Percentiles rank a stretch among this genome's conserved stretches.
These are phyloP conservation scores for Pollenia amentaria DNA, from an alignment of 2,888 invertebrate species.

Conservation along the genomic window DNA sequence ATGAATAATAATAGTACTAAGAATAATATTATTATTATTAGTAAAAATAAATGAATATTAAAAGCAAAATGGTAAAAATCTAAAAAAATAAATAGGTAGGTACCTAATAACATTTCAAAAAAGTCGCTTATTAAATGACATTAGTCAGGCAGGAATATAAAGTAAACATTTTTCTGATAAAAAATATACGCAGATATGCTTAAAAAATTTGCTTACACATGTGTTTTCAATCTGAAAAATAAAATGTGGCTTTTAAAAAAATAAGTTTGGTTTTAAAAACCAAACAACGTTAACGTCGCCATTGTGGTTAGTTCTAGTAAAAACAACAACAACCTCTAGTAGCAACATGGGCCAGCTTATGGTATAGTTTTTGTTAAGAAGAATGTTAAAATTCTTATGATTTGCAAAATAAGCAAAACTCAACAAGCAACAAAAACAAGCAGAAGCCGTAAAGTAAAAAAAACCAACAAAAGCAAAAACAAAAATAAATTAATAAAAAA, in stretches of 20 bases:
- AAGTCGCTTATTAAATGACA: constrained; percentile 1
- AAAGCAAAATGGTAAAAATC: constrained; percentile 35
- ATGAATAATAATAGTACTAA: no score
- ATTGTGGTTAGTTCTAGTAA: constrained; percentile 33
- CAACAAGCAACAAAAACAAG: constrained; percentile 40
- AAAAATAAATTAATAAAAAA: constrained; percentile 6
- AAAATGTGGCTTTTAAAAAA: constrained; percentile 50
- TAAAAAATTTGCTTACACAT: constrained; percentile 31
- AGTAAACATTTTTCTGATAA: constrained; percentile 9
- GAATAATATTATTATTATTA: constrained; percentile 22
- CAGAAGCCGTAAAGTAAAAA: constrained; percentile 64
- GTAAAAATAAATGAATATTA: constrained; percentile 41
- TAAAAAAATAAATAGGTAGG: constrained; percentile 12
- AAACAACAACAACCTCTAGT: constrained; percentile 46
- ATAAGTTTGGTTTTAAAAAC: constrained; percentile 52
- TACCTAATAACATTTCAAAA: constrained; percentile 15
- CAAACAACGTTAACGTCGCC: constrained; percentile 51
- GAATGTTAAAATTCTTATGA: constrained; percentile 67
- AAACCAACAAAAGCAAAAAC: constrained; percentile 13
- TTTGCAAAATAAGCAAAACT: constrained; percentile 60
- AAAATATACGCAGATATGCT: neutral
- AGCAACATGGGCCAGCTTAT: constrained; percentile 30
- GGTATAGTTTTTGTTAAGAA: constrained; percentile 24
- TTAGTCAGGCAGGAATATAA: neutral
- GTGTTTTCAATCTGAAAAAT: constrained; percentile 13